Evolutionary conservation across 2,113 vertebrate genomes (phyloP).

Genomic region (Percopsis transmontana): DNA sequence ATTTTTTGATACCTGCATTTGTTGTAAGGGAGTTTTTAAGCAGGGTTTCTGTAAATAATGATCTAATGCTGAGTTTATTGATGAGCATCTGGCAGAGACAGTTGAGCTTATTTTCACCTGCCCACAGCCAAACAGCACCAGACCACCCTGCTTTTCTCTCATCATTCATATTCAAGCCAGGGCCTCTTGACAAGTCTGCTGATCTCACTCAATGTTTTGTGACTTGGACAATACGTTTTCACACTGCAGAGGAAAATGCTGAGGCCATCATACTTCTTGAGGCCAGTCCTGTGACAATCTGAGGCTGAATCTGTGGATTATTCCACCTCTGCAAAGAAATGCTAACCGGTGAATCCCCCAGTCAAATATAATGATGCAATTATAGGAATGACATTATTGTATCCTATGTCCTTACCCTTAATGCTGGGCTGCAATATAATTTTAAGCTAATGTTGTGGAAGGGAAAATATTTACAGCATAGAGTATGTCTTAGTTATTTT

Average conservation of each 20-base stretch:
- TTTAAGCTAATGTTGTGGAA: background rate
- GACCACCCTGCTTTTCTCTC: constrained; percentile 84
- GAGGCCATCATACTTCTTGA: constrained; percentile 77
- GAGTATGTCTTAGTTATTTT: background rate
- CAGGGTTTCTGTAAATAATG: constrained; percentile 45
- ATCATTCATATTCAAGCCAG: constrained; percentile 86
- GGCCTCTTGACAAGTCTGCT: constrained; percentile 84
- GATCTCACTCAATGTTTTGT: constrained; percentile 86
- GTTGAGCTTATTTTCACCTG: constrained; percentile 77
- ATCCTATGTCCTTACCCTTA: constrained; percentile 26
- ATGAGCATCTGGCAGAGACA: constrained; percentile 74
- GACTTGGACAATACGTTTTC: constrained; percentile 81
- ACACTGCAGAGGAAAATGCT: constrained; percentile 76
- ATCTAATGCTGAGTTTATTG: constrained; percentile 57
- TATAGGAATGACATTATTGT: constrained; percentile 37
- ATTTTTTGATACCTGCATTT: constrained; percentile 30
- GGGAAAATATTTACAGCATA: background rate
- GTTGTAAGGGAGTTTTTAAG: constrained; percentile 41
- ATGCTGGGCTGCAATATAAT: constrained; percentile 14
- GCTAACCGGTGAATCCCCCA: constrained; percentile 47
- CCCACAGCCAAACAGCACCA: constrained; percentile 65
- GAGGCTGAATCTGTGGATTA: constrained; percentile 69
- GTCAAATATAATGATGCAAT: constrained; percentile 53
- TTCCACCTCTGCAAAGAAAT: constrained; percentile 61
- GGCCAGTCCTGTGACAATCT: constrained; percentile 69